phyloP scores from a whole-genome alignment of 2,797 vertebrate genomes.

The Taeniopygia guttata region DNA sequence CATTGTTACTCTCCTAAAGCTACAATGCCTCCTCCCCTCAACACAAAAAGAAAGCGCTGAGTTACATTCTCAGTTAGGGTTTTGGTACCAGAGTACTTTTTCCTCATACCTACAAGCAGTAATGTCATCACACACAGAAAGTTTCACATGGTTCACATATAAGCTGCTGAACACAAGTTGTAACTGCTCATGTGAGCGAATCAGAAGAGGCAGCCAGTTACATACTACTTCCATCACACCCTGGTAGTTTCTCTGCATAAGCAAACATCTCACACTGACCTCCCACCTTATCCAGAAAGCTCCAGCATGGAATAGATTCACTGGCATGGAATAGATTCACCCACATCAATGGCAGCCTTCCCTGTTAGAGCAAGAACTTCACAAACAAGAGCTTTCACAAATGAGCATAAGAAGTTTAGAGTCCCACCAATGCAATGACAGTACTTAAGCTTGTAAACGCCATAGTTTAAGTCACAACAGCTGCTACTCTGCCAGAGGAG shows the following conservation, averaged over 20 bases:
- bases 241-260: neutral
- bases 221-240: neutral
- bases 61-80: neutral
- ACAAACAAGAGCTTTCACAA: neutral
- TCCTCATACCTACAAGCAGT: neutral
- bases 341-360: neutral
- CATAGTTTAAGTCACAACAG: neutral
- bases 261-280: neutral
- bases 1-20: neutral
- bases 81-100: neutral
- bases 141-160: neutral
- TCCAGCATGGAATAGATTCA: neutral
- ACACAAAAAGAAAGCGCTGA: accelerated
- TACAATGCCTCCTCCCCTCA: neutral
- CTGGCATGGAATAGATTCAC: neutral
- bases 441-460: neutral
- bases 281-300: neutral
- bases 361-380: neutral
- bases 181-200: neutral
- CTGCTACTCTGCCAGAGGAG: neutral
- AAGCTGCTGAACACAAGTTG: neutral
- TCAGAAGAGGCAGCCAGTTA: neutral
- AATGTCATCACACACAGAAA: neutral
- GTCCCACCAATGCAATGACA: neutral
- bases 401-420: neutral